Base-by-base conservation (phyloP, 2,113 vertebrate species). In the Myxocyprinus asiaticus region DNA sequence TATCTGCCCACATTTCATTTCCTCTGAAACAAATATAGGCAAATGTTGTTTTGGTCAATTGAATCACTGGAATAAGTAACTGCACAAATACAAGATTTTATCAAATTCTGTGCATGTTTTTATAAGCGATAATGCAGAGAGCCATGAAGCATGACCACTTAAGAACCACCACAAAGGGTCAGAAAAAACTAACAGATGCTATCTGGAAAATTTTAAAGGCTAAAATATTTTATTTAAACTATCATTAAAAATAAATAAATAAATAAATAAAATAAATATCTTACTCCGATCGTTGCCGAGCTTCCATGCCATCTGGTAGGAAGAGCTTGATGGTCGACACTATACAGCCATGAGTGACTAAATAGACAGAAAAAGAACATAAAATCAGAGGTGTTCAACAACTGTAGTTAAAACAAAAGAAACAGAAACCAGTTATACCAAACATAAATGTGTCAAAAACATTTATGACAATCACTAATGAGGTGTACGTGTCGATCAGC, bases 341-440 rank as follows among this genome's bases (percentile, higher is more conserved):
- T 91, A 99, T 99, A 91, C 97, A 99, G 89, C 97, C 97, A 93
- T 99, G 97, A 86, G 98, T 99, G 86, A 99, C 98, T 99, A 88
- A 56, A 90, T 90, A 91, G 83, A 80, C 9, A 80, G 10, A 83
- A 77, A n/a, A 17, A 53, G 45, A 15, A 15, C 1, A 47, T 15
- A 63, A 3, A 69, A 50, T 15, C 42, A 47, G 9, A 10, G 44
- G 4, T 22, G 6, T 7, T 61, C 11, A 22, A 64, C 62, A 17
- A 69, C 11, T 15, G 2, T 43, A 12, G 42, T 67, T 11, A n/a
- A 7, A 65, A 10, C 47, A 62, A 15, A 42, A n/a, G 14, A 58
- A 14, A 58, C n/a, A 58, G 4, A 65, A 0, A 44, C 55, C 14
- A 17, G 17, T 43, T 47, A 61, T 3, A 44, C 5, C 6, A 68